A percentile compares a stretch with the other conserved stretches of the same genome.
Evolutionary conservation across 2,888 invertebrate genomes (phyloP).

Genomic region (Trichogramma evanescens): DNA sequence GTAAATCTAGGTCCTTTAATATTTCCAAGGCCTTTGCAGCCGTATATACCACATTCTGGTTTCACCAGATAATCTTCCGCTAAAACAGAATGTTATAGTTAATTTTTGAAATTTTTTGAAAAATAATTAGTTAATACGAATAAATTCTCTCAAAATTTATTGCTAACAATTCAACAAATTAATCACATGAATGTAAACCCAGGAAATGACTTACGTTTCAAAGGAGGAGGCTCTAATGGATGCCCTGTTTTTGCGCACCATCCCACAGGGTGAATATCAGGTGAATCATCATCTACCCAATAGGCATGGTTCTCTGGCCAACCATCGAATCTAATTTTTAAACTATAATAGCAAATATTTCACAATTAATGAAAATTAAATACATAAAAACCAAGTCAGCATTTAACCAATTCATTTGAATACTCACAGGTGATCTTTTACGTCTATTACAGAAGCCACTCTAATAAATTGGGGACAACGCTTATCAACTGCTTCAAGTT

Average conservation of each 20-base stretch:
- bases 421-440: slow-evolving; percentile 57
- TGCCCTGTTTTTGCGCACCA: slow-evolving; percentile 89
- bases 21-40: slow-evolving; percentile 88
- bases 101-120: not conserved
- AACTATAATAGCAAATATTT: slow-evolving; percentile 24
- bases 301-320: slow-evolving; percentile 79
- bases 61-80: slow-evolving; percentile 59
- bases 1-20: slow-evolving; percentile 69
- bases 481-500: slow-evolving; percentile 80
- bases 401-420: slow-evolving; percentile 6
- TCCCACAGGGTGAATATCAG: slow-evolving; percentile 84
- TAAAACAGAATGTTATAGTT: slow-evolving; percentile 34
- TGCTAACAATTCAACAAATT: too few relatives aligned
- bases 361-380: not conserved
- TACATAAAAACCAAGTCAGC: not conserved
- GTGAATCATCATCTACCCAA: slow-evolving; percentile 86
- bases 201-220: slow-evolving; percentile 47
- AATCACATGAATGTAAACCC: not conserved
- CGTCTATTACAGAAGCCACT: slow-evolving; percentile 73
- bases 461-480: slow-evolving; percentile 76
- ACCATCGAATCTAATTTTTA: slow-evolving; percentile 74
- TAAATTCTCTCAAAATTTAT: not conserved
- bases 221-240: slow-evolving; percentile 75
- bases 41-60: slow-evolving; percentile 57
- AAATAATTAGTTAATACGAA: not conserved